Evolutionary conservation across 2,888 invertebrate genomes (phyloP).

Genomic region (Drosophila colorata): DNA sequence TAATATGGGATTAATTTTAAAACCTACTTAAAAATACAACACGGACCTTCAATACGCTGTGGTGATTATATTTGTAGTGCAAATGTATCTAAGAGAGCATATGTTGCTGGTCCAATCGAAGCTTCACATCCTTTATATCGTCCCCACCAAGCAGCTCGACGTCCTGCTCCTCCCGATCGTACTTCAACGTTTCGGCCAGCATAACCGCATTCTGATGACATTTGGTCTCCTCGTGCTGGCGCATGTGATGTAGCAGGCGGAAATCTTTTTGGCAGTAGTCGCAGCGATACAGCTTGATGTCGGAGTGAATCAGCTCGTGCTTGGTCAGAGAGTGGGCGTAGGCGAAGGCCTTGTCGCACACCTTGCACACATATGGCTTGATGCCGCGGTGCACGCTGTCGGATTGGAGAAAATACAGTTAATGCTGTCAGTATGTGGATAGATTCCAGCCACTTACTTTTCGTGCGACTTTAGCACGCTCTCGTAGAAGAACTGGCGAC

Average conservation of each 20-base stretch:
- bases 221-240: constrained; percentile 83
- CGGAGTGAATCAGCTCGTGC: constrained; percentile 82
- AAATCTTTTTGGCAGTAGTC: constrained; percentile 83
- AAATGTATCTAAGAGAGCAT: constrained; percentile 27
- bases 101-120: constrained; percentile 30
- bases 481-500: constrained; percentile 82
- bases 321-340: constrained; percentile 82
- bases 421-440: neutral
- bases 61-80: constrained; percentile 7
- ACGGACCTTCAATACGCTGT: constrained; percentile 5
- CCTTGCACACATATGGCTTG: constrained; percentile 81
- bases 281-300: constrained; percentile 82
- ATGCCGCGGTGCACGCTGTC: constrained; percentile 79
- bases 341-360: constrained; percentile 80
- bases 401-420: neutral
- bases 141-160: constrained; percentile 53
- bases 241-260: constrained; percentile 83
- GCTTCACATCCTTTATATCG: constrained; percentile 48
- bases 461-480: constrained; percentile 83
- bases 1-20: constrained; percentile 9
- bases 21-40: constrained; percentile 23
- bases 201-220: constrained; percentile 82
- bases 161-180: constrained; percentile 44
- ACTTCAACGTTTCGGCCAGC: constrained; percentile 60
- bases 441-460: constrained; percentile 65